Evolutionary conservation across 2,888 invertebrate species (phyloP).

Genomic region (Teleogryllus oceanicus): DNA sequence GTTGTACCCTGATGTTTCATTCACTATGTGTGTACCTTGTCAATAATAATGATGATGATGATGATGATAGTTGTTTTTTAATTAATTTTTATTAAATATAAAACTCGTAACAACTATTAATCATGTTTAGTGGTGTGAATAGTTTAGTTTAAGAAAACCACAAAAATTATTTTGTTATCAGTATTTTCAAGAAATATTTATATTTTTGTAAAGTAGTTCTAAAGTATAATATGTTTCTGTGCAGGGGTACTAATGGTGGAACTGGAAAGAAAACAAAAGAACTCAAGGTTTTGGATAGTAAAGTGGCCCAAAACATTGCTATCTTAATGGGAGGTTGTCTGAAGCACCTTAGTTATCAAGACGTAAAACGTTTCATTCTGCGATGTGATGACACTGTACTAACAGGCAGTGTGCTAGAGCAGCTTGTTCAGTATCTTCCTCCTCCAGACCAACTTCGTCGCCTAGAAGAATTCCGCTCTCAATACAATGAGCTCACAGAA

Average conservation of each 20-base stretch:
- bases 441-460: conserved; percentile 85
- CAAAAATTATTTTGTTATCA: too few species aligned
- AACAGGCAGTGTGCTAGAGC: conserved; percentile 81
- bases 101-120: too few species aligned
- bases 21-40: too few species aligned
- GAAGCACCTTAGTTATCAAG: conserved; percentile 78
- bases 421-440: conserved; percentile 88
- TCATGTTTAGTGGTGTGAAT: too few species aligned
- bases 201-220: too few species aligned
- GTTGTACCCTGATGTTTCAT: too few species aligned
- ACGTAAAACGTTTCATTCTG: conserved; percentile 76
- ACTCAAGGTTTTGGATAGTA: conserved; percentile 85
- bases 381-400: conserved; percentile 83
- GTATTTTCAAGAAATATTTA: too few species aligned
- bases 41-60: background rate
- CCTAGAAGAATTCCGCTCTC: conserved; percentile 72
- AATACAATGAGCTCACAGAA: conserved; percentile 77
- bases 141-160: too few species aligned
- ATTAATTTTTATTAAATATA: background rate
- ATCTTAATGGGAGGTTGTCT: conserved; percentile 81
- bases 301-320: conserved; percentile 88
- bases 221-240: conserved; percentile 23
- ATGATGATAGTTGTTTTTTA: background rate
- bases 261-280: conserved; percentile 85
- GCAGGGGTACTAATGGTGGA: conserved; percentile 50